Evolutionary conservation across 2,113 vertebrate species (phyloP).

Genomic region (Scomber colias): DNA sequence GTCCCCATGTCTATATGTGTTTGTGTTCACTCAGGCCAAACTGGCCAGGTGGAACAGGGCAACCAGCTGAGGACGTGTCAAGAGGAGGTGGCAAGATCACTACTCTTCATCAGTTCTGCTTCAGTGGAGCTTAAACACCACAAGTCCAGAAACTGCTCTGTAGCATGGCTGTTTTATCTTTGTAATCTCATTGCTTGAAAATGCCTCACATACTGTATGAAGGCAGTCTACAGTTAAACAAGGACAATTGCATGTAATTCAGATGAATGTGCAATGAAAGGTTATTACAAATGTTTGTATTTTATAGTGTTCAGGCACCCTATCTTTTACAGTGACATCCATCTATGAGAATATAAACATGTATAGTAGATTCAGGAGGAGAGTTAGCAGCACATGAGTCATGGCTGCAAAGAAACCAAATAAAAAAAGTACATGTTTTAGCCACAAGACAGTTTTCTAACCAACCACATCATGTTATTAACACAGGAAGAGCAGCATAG

Average conservation of each 20-base stretch:
- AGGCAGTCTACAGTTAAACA: background rate
- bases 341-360: background rate
- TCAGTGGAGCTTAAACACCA: slow-evolving; percentile 56
- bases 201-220: background rate
- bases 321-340: slow-evolving; percentile 14
- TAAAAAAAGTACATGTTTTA: background rate
- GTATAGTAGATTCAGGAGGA: background rate
- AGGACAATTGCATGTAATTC: background rate
- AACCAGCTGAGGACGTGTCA: slow-evolving; percentile 59
- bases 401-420: slow-evolving; percentile 6
- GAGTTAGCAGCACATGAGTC: background rate
- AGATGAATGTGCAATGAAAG: slow-evolving; percentile 25
- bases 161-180: slow-evolving; percentile 18
- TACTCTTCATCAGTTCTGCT: slow-evolving; percentile 73
- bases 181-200: slow-evolving; percentile 43
- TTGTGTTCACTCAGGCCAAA: slow-evolving; percentile 7
- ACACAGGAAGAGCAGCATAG: slow-evolving; percentile 12
- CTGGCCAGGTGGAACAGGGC: slow-evolving; percentile 22
- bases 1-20: background rate
- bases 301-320: slow-evolving; percentile 5
- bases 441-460: slow-evolving; percentile 20
- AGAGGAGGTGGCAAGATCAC: slow-evolving; percentile 43
- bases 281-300: slow-evolving; percentile 7
- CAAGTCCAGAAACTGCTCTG: slow-evolving; percentile 22
- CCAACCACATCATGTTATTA: background rate